These are phyloP conservation scores for Drosophila equinoxialis DNA, from an alignment of 1,140 invertebrate genomes.

Conservation along the genomic window DNA sequence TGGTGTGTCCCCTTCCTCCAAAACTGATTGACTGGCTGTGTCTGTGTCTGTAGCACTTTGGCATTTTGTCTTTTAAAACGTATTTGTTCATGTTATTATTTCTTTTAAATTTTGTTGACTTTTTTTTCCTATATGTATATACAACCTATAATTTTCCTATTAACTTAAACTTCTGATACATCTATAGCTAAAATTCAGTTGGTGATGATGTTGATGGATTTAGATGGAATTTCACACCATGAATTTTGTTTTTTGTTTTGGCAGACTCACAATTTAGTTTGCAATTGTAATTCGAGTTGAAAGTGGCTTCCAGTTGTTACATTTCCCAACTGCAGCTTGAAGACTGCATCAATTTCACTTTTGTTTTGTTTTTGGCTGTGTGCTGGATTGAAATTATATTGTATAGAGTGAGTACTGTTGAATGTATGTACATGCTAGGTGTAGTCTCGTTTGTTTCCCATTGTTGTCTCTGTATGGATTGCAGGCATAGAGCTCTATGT, in stretches of 20 bases:
- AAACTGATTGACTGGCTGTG: slow-evolving; percentile 15
- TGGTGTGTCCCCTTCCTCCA: background rate
- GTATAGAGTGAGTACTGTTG: slow-evolving; percentile 1
- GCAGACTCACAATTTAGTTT: slow-evolving; percentile 36
- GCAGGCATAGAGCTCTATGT: background rate
- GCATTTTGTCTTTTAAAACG: slow-evolving; percentile 58
- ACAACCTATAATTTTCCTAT: slow-evolving; percentile 11
- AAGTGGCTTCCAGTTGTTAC: slow-evolving; percentile 38
- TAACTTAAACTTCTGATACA: background rate
- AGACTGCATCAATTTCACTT: slow-evolving; percentile 74
- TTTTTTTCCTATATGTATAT: slow-evolving; percentile 45
- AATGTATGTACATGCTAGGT: background rate
- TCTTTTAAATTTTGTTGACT: slow-evolving; percentile 26
- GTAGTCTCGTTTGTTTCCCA: background rate
- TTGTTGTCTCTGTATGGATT: background rate
- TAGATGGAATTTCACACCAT: slow-evolving; percentile 29
- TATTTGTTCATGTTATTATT: slow-evolving; percentile 39
- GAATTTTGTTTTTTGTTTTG: slow-evolving; percentile 14
- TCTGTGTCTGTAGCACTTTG: slow-evolving; percentile 32
- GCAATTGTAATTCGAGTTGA: slow-evolving; percentile 65
- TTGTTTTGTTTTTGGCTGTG: slow-evolving; percentile 31
- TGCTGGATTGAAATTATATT: background rate
- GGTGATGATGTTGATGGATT: slow-evolving; percentile 33
- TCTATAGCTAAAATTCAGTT: background rate
- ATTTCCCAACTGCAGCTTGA: slow-evolving; percentile 50